Evolutionary conservation across 2,797 vertebrate genomes (phyloP).

Genomic region (Tiaroga cobitis): DNA sequence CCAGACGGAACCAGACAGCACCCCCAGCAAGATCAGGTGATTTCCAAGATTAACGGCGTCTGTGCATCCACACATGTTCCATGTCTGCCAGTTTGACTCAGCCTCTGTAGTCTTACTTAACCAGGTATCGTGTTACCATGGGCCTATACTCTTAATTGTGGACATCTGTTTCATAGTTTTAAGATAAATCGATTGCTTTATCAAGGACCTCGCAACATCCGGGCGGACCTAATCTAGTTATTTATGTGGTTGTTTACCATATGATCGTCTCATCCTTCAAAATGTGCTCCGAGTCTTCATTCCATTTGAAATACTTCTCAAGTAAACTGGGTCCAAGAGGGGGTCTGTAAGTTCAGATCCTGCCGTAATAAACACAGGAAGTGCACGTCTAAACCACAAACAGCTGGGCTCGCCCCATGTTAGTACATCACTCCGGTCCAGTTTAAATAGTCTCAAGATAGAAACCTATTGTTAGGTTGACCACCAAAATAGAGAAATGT

Average conservation of each 20-base stretch:
- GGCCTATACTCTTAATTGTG: constrained; percentile 35
- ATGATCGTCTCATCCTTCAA: constrained; percentile 9
- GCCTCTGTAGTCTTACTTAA: constrained; percentile 36
- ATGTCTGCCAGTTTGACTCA: constrained; percentile 25
- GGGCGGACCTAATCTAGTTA: not conserved
- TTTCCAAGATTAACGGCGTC: constrained; percentile 24
- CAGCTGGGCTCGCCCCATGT: constrained; percentile 67
- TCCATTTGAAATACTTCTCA: constrained; percentile 17
- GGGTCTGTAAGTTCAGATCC: constrained; percentile 65
- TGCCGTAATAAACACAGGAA: constrained; percentile 76
- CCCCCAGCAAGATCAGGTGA: constrained; percentile 20
- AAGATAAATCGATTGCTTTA: constrained; percentile 35
- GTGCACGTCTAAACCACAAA: constrained; percentile 70
- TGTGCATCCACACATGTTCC: constrained; percentile 40
- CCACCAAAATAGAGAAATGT: constrained; percentile 52
- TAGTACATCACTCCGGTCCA: constrained; percentile 50
- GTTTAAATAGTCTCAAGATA: constrained; percentile 60
- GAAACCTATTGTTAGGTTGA: constrained; percentile 66
- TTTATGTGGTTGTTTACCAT: constrained; percentile 34
- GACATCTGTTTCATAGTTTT: constrained; percentile 35
- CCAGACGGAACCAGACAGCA: constrained; percentile 22
- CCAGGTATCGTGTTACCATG: constrained; percentile 37
- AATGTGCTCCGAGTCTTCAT: not conserved
- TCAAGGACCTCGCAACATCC: constrained; percentile 2
- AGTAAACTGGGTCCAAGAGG: constrained; percentile 27